Percentiles rank a stretch among this genome's conserved stretches.
Conservation (phyloP, 2,888 invertebrate species). For the Metalampra italica region DNA sequence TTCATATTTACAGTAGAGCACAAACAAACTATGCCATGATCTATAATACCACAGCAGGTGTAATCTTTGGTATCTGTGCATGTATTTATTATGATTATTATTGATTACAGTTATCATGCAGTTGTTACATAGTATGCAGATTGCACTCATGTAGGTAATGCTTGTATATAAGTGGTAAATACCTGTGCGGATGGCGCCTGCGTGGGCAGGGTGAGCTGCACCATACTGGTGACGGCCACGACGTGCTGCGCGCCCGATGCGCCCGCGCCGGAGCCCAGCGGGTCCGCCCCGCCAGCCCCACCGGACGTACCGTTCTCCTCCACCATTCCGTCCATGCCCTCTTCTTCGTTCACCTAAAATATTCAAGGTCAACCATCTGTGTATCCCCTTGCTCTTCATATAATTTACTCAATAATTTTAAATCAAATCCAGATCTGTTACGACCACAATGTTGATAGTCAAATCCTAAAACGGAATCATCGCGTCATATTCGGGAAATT, state of each 20-base stretch:
- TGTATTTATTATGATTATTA: background rate
- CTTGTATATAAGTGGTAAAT: slow-evolving; percentile 26
- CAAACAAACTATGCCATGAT: too few relatives aligned
- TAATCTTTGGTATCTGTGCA: too few relatives aligned
- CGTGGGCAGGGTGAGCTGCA: slow-evolving; percentile 88
- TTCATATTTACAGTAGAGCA: too few relatives aligned
- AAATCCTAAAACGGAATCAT: slow-evolving; percentile 64
- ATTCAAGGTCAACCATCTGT: slow-evolving; percentile 75
- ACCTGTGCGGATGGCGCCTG: slow-evolving; percentile 84
- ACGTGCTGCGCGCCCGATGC: slow-evolving; percentile 58
- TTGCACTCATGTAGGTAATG: background rate
- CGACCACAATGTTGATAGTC: slow-evolving; percentile 53
- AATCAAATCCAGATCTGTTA: slow-evolving; percentile 30
- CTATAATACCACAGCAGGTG: slow-evolving; percentile 13
- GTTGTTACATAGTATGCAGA: background rate
- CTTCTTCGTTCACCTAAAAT: slow-evolving; percentile 80
- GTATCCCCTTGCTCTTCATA: slow-evolving; percentile 49
- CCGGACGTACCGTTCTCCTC: slow-evolving; percentile 88
- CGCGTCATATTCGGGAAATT: slow-evolving; percentile 62
- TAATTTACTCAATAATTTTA: slow-evolving; percentile 32
- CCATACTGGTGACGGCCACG: slow-evolving; percentile 85
- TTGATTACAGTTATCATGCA: background rate
- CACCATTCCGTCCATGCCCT: slow-evolving; percentile 94
- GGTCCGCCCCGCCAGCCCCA: slow-evolving; percentile 59
- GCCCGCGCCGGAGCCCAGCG: slow-evolving; percentile 47